These are phyloP conservation scores for Hydrocynus forskahlii DNA, from an alignment of 2,797 vertebrate species.

Conservation along the genomic window DNA sequence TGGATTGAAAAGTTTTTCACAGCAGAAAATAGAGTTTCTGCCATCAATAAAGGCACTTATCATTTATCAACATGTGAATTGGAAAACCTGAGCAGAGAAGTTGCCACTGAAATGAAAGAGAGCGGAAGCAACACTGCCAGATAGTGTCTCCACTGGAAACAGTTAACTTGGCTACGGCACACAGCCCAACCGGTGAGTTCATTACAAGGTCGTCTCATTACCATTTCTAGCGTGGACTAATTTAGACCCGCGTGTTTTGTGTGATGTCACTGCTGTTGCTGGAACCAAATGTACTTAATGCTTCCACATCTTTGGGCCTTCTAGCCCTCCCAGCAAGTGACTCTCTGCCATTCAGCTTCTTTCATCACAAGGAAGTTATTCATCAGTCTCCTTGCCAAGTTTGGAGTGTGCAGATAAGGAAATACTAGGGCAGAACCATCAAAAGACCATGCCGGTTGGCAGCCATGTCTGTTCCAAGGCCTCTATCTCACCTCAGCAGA, in stretches of 20 bases:
- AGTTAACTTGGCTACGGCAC: not conserved
- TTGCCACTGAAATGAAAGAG: not conserved
- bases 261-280: not conserved
- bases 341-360: slow-evolving; percentile 23
- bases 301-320: not conserved
- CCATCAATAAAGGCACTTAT: slow-evolving; percentile 40
- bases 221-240: slow-evolving; percentile 3
- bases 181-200: not conserved
- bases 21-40: slow-evolving; percentile 60
- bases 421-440: slow-evolving; percentile 19
- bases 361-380: slow-evolving; percentile 38
- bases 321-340: not conserved
- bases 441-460: slow-evolving; percentile 18
- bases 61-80: slow-evolving; percentile 62
- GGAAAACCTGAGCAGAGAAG: slow-evolving; percentile 34
- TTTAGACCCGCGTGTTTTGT: slow-evolving; percentile 5
- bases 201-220: slow-evolving; percentile 4
- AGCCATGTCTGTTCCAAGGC: slow-evolving; percentile 14
- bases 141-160: not conserved
- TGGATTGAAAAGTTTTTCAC: slow-evolving; percentile 68
- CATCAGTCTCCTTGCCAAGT: slow-evolving; percentile 41
- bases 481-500: not conserved
- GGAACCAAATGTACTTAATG: slow-evolving; percentile 6
- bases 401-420: slow-evolving; percentile 43
- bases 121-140: not conserved